Evolutionary conservation across 2,113 vertebrate species (phyloP).

Genomic region (Steatornis caripensis): DNA sequence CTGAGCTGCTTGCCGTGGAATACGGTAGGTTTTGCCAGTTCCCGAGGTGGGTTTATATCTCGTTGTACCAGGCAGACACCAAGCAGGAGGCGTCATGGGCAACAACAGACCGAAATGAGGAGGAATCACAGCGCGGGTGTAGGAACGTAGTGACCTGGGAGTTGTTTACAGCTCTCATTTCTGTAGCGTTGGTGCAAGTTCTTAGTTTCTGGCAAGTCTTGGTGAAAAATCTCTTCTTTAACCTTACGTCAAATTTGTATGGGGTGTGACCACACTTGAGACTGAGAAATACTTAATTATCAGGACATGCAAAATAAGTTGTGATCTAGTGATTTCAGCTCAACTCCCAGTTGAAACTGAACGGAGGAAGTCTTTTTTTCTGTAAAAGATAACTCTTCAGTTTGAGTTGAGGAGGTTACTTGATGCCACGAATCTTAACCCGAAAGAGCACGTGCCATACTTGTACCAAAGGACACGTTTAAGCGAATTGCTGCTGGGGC

Average conservation of each 20-base stretch:
- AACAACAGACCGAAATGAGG: not conserved
- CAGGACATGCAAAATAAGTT: not conserved
- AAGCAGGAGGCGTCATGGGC: not conserved
- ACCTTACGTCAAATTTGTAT: not conserved
- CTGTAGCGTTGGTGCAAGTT: not conserved
- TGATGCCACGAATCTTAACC: not conserved
- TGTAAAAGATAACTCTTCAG: not conserved
- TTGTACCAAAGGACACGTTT: not conserved
- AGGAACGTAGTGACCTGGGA: not conserved
- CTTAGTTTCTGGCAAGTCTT: not conserved
- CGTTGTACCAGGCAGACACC: not conserved
- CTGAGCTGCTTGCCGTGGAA: not conserved
- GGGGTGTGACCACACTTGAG: not conserved
- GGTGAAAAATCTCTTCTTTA: not conserved
- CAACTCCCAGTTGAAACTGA: not conserved
- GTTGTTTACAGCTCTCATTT: not conserved
- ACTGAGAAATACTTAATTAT: not conserved
- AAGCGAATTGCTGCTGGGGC: too few species aligned
- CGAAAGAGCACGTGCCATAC: not conserved
- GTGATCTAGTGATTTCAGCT: not conserved
- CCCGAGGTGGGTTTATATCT: not conserved
- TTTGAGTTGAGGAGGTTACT: not conserved
- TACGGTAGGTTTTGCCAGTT: not conserved
- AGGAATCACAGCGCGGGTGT: too few species aligned
- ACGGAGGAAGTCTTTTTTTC: not conserved